Percentiles rank a stretch among this genome's conserved stretches.
These are phyloP conservation scores for Mus caroli DNA, from an alignment of 2,797 vertebrate species.

Conservation along the genomic window DNA sequence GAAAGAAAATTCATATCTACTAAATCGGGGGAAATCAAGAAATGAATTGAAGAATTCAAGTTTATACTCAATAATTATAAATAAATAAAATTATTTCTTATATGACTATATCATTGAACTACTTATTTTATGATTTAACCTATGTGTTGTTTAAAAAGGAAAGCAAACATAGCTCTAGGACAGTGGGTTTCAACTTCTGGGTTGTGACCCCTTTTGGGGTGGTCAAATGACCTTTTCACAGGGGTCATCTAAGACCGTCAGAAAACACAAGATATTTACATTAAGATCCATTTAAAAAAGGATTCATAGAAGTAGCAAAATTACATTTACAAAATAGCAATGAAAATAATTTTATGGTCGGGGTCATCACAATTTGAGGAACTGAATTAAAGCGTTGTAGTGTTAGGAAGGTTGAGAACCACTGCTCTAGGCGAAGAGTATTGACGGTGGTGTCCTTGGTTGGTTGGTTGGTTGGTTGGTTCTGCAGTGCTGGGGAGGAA, in stretches of 20 bases:
- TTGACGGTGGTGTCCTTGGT: neutral
- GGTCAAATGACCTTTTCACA: neutral
- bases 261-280: neutral
- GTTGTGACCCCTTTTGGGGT: neutral
- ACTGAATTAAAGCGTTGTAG: neutral
- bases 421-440: neutral
- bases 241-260: neutral
- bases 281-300: neutral
- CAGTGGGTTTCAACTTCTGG: neutral
- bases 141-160: conserved; percentile 6
- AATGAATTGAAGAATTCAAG: neutral
- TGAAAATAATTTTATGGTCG: neutral
- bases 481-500: neutral
- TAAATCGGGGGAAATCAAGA: conserved; percentile 13
- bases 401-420: neutral
- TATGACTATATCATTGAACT: conserved; percentile 25
- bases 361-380: neutral
- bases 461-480: neutral
- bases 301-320: neutral
- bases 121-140: conserved; percentile 27
- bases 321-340: neutral
- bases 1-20: conserved; percentile 42
- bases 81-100: conserved; percentile 47
- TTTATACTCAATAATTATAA: conserved; percentile 39
- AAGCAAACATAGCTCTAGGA: neutral